A percentile compares a stretch with the other conserved stretches of the same genome.
Evolutionary conservation across 2,113 vertebrate genomes (phyloP).

Genomic region (Gadus chalcogrammus): DNA sequence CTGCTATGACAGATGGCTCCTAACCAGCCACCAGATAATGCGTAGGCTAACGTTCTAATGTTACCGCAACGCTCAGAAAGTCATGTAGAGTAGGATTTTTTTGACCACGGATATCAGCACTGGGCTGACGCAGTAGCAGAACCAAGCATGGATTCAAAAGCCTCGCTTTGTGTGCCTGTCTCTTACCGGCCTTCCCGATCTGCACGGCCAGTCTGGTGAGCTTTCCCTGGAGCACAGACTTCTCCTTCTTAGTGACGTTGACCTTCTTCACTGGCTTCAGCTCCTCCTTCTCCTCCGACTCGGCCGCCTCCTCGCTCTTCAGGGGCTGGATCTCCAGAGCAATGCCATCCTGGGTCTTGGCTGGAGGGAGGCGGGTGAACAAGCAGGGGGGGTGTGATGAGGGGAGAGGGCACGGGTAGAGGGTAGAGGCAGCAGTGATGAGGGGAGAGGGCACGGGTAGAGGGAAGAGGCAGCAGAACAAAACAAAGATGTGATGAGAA

Average conservation of each 20-base stretch:
- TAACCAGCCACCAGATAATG: no score
- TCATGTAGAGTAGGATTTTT: no score
- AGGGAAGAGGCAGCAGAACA: neutral
- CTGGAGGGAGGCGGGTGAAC: conserved; percentile 68
- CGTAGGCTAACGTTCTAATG: no score
- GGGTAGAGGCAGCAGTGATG: neutral
- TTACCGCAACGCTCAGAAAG: no score
- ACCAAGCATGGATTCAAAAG: no score
- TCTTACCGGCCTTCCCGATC: conserved; percentile 94
- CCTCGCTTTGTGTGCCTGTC: no score
- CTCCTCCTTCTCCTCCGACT: conserved; percentile 85
- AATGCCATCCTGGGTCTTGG: conserved; percentile 95
- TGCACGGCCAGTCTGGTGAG: conserved; percentile 90
- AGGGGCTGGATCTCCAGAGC: conserved; percentile 95
- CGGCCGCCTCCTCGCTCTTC: conserved; percentile 89
- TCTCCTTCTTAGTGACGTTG: conserved; percentile 93
- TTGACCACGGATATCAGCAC: no score
- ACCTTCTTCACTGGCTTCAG: conserved; percentile 83
- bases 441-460: neutral
- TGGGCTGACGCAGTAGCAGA: no score
- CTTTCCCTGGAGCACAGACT: conserved; percentile 96
- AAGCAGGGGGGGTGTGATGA: neutral
- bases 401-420: neutral
- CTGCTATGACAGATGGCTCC: no score
- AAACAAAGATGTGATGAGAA: conserved; percentile 2